Evolutionary conservation across 2,888 invertebrate genomes (phyloP).

Genomic region (Galerucella calmariensis): DNA sequence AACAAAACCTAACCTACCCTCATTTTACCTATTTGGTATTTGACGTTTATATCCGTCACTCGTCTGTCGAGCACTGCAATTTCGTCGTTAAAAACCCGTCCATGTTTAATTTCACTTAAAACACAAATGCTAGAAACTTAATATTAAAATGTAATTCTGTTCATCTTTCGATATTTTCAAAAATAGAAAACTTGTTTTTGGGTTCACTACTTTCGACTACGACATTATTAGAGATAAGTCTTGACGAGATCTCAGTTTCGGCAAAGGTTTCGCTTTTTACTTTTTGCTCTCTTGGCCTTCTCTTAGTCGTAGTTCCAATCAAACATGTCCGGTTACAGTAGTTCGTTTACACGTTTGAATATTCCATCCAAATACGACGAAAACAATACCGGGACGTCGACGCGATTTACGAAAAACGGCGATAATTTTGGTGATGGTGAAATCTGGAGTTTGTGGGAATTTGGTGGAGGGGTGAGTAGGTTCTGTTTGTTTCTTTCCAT

Average conservation of each 20-base stretch:
- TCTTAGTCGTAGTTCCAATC: constrained; percentile 19
- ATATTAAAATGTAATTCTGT: not conserved
- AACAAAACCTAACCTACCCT: no score
- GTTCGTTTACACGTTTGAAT: constrained; percentile 43
- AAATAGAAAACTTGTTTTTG: not conserved
- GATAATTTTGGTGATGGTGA: constrained; percentile 18
- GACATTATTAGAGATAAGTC: not conserved
- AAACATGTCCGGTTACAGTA: constrained; percentile 48
- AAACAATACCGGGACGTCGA: constrained; percentile 22
- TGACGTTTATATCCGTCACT: no score
- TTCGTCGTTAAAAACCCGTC: no score
- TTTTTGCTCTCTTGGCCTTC: not conserved
- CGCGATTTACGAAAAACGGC: constrained; percentile 42
- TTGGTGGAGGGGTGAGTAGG: constrained; percentile 31
- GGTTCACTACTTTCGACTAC: constrained; percentile 13
- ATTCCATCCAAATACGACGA: constrained; percentile 40
- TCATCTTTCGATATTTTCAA: constrained; percentile 17
- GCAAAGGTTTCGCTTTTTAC: constrained; percentile 29
- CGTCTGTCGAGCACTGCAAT: no score
- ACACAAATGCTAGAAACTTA: constrained; percentile 1
- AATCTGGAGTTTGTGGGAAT: constrained; percentile 27
- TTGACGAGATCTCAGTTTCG: constrained; percentile 22
- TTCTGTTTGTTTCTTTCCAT: no score
- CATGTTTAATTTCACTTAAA: constrained; percentile 9
- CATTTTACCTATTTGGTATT: no score